These are phyloP conservation scores for Eudyptes chrysolophus DNA, from an alignment of 2,113 vertebrate species.

Conservation along the genomic window DNA sequence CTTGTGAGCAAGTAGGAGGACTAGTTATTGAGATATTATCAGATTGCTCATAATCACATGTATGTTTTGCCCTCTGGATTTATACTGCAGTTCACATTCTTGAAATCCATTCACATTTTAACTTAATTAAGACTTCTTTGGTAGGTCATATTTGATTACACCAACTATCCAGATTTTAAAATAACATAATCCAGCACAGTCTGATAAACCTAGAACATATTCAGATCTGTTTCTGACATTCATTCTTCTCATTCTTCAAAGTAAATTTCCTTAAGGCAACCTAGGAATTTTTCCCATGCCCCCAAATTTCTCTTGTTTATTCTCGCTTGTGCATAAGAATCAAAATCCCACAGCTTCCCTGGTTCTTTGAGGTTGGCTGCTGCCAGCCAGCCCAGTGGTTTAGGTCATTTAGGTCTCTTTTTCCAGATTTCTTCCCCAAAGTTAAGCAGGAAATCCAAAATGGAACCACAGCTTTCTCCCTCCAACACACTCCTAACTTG, in stretches of 20 bases:
- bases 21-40: background rate
- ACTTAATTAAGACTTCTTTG: background rate
- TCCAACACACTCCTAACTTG: background rate
- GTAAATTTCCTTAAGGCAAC: background rate
- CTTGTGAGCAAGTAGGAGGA: background rate
- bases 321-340: background rate
- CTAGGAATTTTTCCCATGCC: background rate
- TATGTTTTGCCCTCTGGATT: background rate
- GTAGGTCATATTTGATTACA: background rate
- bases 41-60: background rate
- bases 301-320: background rate
- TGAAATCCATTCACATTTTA: background rate
- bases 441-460: background rate
- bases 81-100: background rate
- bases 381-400: fast-evolving
- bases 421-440: background rate
- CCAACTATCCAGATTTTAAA: background rate
- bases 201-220: background rate
- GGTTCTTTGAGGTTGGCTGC: background rate
- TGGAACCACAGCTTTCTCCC: background rate
- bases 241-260: background rate
- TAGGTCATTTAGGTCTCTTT: background rate
- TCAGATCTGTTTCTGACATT: background rate
- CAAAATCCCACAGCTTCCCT: background rate
- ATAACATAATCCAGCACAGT: background rate